Conservation (phyloP, 1,140 invertebrate genomes). For the Drosophila kohkoa region DNA sequence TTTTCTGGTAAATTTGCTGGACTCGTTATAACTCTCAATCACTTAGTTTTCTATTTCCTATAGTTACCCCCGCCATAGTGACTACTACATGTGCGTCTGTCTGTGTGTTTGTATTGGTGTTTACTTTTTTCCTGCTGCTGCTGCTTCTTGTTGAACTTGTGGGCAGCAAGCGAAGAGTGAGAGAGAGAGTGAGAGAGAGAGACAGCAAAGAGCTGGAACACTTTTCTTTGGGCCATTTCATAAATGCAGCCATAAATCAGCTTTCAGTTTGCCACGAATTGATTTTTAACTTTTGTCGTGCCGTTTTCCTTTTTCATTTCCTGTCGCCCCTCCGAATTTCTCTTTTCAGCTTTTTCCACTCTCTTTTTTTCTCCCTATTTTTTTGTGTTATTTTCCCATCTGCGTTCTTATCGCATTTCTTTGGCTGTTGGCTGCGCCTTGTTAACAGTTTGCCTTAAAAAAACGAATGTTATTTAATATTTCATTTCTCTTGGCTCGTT, state of each 20-base stretch:
- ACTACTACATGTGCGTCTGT: conserved; percentile 20
- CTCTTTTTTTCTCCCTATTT: no score
- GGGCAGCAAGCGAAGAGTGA: background rate
- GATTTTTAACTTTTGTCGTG: conserved; percentile 78
- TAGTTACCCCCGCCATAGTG: conserved; percentile 41
- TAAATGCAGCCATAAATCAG: conserved; percentile 83
- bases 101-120: conserved; percentile 39
- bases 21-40: conserved; percentile 83
- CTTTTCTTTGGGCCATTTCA: conserved; percentile 72
- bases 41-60: conserved; percentile 82
- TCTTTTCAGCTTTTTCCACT: no score
- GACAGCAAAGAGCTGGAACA: background rate
- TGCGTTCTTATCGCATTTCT: conserved; percentile 74
- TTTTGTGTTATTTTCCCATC: background rate
- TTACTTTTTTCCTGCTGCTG: conserved; percentile 38
- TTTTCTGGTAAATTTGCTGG: conserved; percentile 84
- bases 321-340: conserved; percentile 26
- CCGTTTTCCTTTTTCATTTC: conserved; percentile 67
- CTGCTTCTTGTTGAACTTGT: conserved; percentile 25
- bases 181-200: background rate
- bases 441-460: conserved; percentile 61
- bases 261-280: conserved; percentile 81
- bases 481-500: conserved; percentile 43
- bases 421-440: conserved; percentile 66
- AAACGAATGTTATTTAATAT: conserved; percentile 70